Conservation (phyloP, 1,140 invertebrate species). For the Metaphire vulgaris region DNA sequence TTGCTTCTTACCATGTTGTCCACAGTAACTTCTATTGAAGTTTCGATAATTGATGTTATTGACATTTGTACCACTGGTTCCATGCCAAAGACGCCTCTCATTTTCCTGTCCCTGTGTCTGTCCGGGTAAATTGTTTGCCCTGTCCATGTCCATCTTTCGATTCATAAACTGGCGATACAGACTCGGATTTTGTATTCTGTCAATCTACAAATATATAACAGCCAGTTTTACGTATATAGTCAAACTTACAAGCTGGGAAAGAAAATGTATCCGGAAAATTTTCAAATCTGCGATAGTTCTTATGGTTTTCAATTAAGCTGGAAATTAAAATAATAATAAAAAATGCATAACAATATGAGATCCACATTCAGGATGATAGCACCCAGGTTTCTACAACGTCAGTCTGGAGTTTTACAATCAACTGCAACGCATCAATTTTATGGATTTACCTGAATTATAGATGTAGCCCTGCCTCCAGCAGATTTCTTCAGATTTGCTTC, state of each 20-base stretch:
- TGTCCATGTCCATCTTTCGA: background rate
- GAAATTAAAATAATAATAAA: no score
- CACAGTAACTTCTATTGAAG: background rate
- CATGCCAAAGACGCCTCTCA: background rate
- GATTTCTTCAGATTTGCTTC: background rate
- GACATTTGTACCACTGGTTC: background rate
- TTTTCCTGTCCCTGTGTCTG: background rate
- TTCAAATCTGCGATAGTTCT: no score
- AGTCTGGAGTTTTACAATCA: no score
- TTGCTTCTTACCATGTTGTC: constrained; percentile 2
- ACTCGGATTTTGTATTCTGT: background rate
- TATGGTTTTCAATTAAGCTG: no score
- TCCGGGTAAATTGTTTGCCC: no score
- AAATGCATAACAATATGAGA: no score
- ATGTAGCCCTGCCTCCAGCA: background rate
- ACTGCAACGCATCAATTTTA: no score
- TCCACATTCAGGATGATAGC: no score
- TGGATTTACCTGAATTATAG: background rate
- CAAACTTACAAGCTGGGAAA: no score
- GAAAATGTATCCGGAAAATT: no score
- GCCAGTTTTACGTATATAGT: no score
- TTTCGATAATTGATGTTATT: background rate
- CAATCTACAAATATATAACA: background rate
- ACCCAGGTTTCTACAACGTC: no score
- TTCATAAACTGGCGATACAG: background rate